Evolutionary conservation across 2,113 vertebrate species (phyloP).

Genomic region (Arvicanthis niloticus): DNA sequence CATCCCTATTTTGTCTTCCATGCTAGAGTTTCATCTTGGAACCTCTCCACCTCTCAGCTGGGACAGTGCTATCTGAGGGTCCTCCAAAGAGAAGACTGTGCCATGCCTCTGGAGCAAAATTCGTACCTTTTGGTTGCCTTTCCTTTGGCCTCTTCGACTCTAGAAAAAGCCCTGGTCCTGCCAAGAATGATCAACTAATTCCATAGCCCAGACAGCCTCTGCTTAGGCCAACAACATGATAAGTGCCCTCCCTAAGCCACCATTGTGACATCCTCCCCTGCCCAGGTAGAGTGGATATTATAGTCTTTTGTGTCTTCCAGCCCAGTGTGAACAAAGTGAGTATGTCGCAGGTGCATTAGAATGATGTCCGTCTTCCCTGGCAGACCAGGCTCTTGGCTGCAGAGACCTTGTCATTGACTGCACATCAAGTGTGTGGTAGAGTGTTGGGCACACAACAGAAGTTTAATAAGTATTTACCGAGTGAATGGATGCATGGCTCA

Average conservation of each 20-base stretch:
- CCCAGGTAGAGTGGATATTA: not conserved
- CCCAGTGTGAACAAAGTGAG: not conserved
- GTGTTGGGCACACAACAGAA: not conserved
- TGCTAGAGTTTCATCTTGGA: not conserved
- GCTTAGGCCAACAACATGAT: not conserved
- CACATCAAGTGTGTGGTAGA: not conserved
- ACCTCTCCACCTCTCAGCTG: not conserved
- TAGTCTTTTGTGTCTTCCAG: not conserved
- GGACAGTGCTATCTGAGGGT: not conserved
- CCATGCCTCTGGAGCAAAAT: not conserved
- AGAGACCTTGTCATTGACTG: not conserved
- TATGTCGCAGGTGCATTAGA: not conserved
- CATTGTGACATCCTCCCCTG: not conserved
- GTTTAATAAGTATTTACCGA: constrained; percentile 5
- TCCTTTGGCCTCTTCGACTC: not conserved
- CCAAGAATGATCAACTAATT: not conserved
- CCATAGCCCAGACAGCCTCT: not conserved
- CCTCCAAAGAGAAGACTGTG: not conserved
- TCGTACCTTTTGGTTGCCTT: not conserved
- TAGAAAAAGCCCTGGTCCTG: not conserved
- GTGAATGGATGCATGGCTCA: not conserved
- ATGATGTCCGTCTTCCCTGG: not conserved
- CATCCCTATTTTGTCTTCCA: rapidly evolving
- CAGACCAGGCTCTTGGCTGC: not conserved
- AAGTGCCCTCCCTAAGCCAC: not conserved